These are phyloP conservation scores for Callocephalon fimbriatum DNA, from an alignment of 2,113 vertebrate species.

Conservation along the genomic window DNA sequence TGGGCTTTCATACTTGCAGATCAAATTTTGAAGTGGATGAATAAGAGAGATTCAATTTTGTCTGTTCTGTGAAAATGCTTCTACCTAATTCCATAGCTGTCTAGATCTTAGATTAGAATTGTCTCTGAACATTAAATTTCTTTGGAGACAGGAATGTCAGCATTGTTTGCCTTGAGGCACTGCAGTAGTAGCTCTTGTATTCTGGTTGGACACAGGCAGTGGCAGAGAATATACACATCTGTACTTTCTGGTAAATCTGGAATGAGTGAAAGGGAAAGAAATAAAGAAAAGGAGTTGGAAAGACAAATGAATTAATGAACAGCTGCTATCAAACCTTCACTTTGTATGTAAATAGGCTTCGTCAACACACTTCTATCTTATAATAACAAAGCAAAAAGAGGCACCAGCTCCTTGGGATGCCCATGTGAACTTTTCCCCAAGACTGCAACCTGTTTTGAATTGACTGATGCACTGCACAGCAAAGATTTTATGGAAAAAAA, in stretches of 20 bases:
- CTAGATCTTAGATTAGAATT: not conserved
- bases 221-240: not conserved
- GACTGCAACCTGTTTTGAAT: not conserved
- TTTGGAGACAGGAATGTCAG: not conserved
- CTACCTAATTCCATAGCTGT: not conserved
- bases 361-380: accelerated
- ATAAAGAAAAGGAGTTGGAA: not conserved
- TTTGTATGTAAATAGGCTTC: not conserved
- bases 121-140: not conserved
- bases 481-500: not conserved
- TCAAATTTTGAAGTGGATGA: not conserved
- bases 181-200: not conserved
- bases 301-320: not conserved
- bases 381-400: not conserved
- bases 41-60: not conserved
- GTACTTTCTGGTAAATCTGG: not conserved
- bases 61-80: not conserved
- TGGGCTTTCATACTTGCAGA: not conserved
- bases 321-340: not conserved
- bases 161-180: not conserved
- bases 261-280: not conserved
- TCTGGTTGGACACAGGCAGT: not conserved
- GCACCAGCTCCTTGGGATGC: not conserved
- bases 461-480: not conserved
- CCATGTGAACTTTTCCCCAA: not conserved